Conservation (phyloP, 2,797 vertebrate genomes). For the Leptatherina wallacei region DNA sequence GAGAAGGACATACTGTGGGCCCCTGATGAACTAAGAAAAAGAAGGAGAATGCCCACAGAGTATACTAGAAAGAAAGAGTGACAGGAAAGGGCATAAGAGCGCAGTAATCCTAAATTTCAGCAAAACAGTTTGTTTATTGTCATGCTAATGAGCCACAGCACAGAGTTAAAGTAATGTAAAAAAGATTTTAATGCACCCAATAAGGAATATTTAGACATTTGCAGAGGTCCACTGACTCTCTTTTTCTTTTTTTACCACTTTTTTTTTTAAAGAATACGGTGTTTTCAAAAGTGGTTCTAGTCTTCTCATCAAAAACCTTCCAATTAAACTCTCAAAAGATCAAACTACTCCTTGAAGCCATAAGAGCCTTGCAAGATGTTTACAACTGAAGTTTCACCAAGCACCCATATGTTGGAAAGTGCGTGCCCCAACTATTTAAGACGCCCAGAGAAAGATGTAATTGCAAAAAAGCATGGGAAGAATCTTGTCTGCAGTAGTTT, state of each 20-base stretch:
- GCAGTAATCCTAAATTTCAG: conserved; percentile 56
- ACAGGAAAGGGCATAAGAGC: conserved; percentile 6
- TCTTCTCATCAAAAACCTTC: neutral
- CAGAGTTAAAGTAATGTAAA: conserved; percentile 29
- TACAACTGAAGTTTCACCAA: conserved; percentile 13
- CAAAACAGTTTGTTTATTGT: conserved; percentile 76
- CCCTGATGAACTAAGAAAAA: conserved; percentile 2
- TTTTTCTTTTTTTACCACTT: neutral
- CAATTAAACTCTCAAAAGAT: conserved; percentile 25
- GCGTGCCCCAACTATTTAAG: conserved; percentile 9
- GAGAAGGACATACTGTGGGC: conserved; percentile 6
- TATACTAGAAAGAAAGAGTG: conserved; percentile 4
- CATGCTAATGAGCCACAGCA: conserved; percentile 58
- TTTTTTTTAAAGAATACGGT: neutral
- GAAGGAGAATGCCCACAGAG: conserved; percentile 5
- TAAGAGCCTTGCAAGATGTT: conserved; percentile 13
- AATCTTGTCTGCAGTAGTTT: conserved; percentile 36
- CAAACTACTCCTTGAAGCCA: conserved; percentile 27
- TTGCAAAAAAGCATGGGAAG: neutral
- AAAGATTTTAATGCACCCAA: conserved; percentile 25
- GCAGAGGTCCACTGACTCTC: neutral
- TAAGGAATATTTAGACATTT: conserved; percentile 23
- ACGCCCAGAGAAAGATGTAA: conserved; percentile 13
- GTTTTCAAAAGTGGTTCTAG: neutral
- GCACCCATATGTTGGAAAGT: neutral